phyloP scores from a whole-genome alignment of 2,888 invertebrate genomes.

The Eilema caniola region DNA sequence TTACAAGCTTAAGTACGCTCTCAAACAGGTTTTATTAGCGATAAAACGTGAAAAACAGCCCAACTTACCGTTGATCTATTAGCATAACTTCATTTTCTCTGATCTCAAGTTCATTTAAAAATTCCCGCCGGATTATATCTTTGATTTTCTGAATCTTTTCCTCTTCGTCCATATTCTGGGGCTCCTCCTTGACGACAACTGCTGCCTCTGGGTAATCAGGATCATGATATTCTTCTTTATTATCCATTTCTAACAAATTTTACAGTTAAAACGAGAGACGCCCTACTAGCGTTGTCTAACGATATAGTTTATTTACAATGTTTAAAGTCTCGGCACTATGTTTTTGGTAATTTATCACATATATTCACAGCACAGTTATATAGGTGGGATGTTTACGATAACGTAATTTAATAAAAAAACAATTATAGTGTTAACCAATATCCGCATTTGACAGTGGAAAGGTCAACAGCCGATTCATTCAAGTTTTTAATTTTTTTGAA shows the following conservation, averaged over 20 bases:
- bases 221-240: constrained; percentile 85
- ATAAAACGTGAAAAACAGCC: constrained; percentile 36
- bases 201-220: constrained; percentile 85
- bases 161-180: constrained; percentile 65
- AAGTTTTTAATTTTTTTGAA: constrained; percentile 49
- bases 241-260: constrained; percentile 71
- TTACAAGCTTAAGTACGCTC: background rate
- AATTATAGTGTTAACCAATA: constrained; percentile 66
- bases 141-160: constrained; percentile 84
- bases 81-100: constrained; percentile 91
- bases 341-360: constrained; percentile 61
- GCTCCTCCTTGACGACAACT: constrained; percentile 62
- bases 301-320: constrained; percentile 51
- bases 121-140: constrained; percentile 90
- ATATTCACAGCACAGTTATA: constrained; percentile 57
- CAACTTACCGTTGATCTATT: constrained; percentile 89
- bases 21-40: constrained; percentile 10
- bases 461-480: constrained; percentile 79
- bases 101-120: constrained; percentile 89
- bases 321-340: constrained; percentile 53
- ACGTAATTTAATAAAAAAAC: constrained; percentile 57
- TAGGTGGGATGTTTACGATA: constrained; percentile 52
- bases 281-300: constrained; percentile 60
- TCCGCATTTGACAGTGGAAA: constrained; percentile 78
- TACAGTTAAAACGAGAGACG: constrained; percentile 63